Conservation (phyloP, 2,113 vertebrate genomes). For the Plecotus auritus region DNA sequence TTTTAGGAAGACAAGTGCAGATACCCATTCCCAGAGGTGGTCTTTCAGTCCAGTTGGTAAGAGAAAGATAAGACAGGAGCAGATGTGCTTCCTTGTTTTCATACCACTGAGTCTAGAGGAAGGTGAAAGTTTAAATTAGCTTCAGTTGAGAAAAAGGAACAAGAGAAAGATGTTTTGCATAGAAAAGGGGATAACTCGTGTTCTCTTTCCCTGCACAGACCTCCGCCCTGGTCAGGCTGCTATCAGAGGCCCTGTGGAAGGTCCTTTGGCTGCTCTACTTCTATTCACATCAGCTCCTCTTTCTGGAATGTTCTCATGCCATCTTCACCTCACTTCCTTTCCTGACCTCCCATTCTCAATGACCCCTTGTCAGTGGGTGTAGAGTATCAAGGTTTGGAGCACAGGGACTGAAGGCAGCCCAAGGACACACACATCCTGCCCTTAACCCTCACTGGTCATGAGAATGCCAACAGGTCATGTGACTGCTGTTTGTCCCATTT, state of each 20-base stretch:
- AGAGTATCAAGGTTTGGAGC: no score
- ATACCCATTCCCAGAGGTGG: not conserved
- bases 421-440: not conserved
- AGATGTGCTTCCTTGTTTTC: not conserved
- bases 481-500: not conserved
- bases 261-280: not conserved
- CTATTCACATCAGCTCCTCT: not conserved
- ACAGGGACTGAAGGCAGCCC: not conserved
- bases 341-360: not conserved
- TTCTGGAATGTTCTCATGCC: not conserved
- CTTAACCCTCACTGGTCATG: not conserved
- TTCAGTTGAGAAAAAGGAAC: not conserved
- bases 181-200: not conserved
- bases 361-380: rapidly evolving
- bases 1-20: not conserved
- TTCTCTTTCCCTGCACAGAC: not conserved
- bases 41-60: not conserved
- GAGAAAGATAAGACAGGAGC: not conserved
- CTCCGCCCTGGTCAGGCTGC: not conserved
- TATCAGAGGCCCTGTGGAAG: rapidly evolving
- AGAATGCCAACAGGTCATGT: no score
- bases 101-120: not conserved
- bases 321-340: not conserved
- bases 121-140: not conserved
- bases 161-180: not conserved